Conservation (phyloP, 2,113 vertebrate genomes). For the Scalopus aquaticus region DNA sequence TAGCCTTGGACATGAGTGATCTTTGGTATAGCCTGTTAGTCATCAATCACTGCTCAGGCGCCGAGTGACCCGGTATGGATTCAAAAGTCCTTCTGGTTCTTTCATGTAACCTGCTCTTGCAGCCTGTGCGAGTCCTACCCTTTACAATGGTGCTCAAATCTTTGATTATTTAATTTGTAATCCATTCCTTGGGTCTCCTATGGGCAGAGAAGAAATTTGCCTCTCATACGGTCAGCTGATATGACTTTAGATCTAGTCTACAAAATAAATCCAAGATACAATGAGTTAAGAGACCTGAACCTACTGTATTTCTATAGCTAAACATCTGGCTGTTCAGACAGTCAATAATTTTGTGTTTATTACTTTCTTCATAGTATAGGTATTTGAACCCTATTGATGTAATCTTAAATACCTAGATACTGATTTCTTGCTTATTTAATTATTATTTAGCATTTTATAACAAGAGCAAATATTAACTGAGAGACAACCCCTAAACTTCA, state of each 20-base stretch:
- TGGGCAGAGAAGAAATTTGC: slow-evolving; percentile 53
- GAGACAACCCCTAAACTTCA: slow-evolving; percentile 53
- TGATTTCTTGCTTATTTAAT: slow-evolving; percentile 57
- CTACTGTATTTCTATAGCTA: slow-evolving; percentile 51
- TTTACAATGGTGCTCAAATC: slow-evolving; percentile 65
- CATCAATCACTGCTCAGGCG: slow-evolving; percentile 27
- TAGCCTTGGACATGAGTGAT: slow-evolving; percentile 51
- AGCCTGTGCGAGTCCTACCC: slow-evolving; percentile 48
- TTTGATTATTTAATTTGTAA: slow-evolving; percentile 61
- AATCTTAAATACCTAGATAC: slow-evolving; percentile 59
- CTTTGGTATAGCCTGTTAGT: slow-evolving; percentile 57
- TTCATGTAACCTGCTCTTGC: slow-evolving; percentile 68
- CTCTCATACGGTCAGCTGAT: slow-evolving; percentile 36
- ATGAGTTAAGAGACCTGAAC: slow-evolving; percentile 49
- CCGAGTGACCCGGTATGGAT: slow-evolving; percentile 46
- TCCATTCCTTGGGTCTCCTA: slow-evolving; percentile 52
- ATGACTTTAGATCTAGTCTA: slow-evolving; percentile 57
- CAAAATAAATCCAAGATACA: slow-evolving; percentile 55
- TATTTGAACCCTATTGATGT: slow-evolving; percentile 49
- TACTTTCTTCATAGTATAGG: slow-evolving; percentile 57
- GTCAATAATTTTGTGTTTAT: slow-evolving; percentile 52
- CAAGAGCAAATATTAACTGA: slow-evolving; percentile 68
- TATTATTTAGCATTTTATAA: slow-evolving; percentile 66
- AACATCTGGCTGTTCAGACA: slow-evolving; percentile 46
- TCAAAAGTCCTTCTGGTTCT: slow-evolving; percentile 56